A percentile compares a stretch with the other conserved stretches of the same genome.
These are phyloP conservation scores for Sisyra nigra DNA, from an alignment of 2,888 invertebrate species.

Conservation along the genomic window DNA sequence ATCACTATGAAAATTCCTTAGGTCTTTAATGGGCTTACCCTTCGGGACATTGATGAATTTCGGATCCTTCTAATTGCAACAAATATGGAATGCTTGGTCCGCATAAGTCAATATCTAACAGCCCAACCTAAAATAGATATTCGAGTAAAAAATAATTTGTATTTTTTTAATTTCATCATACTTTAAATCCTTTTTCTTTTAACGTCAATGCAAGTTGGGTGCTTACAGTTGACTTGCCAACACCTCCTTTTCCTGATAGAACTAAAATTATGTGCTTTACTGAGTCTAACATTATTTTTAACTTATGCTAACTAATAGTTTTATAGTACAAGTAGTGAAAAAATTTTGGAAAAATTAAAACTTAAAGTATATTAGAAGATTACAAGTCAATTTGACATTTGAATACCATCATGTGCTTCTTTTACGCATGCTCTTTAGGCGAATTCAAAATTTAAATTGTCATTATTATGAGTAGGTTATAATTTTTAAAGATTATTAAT, in stretches of 20 bases:
- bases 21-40: constrained; percentile 34
- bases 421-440: no score
- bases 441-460: no score
- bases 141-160: no score
- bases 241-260: constrained; percentile 98
- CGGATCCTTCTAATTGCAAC: constrained; percentile 66
- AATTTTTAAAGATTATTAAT: no score
- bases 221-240: constrained; percentile 95
- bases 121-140: constrained; percentile 54
- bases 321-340: no score
- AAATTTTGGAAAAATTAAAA: no score
- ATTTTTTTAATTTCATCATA: constrained; percentile 28
- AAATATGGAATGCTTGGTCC: constrained; percentile 89
- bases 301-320: not conserved
- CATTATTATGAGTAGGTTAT: no score
- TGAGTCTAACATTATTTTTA: constrained; percentile 48
- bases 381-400: not conserved
- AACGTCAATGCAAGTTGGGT: constrained; percentile 81
- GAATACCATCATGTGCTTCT: no score
- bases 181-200: constrained; percentile 64
- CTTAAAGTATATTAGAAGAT: not conserved
- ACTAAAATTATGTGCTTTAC: constrained; percentile 79
- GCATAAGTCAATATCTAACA: constrained; percentile 87
- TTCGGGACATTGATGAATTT: constrained; percentile 75
- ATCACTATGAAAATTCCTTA: not conserved